Percentiles rank a stretch among this genome's conserved stretches.
phyloP scores from a whole-genome alignment of 92 coral and sea anemone species.

The Siderastrea radians region DNA sequence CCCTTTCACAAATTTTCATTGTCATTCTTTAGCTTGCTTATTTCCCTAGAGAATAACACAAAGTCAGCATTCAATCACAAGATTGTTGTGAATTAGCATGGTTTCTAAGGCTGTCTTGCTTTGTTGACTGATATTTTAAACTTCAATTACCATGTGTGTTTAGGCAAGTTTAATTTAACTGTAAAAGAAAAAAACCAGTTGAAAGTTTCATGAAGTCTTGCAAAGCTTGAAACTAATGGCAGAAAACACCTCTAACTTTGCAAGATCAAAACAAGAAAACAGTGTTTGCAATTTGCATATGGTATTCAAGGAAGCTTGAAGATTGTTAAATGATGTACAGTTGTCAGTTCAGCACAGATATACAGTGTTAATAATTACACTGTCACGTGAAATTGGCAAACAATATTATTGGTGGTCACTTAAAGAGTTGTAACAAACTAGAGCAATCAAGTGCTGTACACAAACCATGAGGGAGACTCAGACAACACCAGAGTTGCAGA shows the following conservation, averaged over 20 bases:
- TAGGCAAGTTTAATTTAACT: neutral
- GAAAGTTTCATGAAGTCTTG: neutral
- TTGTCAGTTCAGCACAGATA: neutral
- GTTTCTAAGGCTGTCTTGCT: slow-evolving; percentile 19
- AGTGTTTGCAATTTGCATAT: neutral
- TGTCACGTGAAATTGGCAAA: neutral
- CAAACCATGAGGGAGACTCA: slow-evolving; percentile 17
- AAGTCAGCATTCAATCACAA: slow-evolving; percentile 1
- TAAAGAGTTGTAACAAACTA: neutral
- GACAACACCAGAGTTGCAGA: neutral
- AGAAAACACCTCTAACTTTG: neutral
- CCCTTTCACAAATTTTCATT: neutral
- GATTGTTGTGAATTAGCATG: neutral
- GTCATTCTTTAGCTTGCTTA: neutral
- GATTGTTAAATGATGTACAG: neutral
- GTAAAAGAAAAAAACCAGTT: neutral
- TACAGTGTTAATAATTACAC: neutral
- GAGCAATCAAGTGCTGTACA: neutral
- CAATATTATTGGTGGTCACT: neutral
- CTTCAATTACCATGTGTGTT: slow-evolving; percentile 1
- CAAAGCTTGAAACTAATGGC: neutral
- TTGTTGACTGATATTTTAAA: slow-evolving; percentile 21
- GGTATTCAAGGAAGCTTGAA: neutral
- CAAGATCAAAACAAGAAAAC: neutral
- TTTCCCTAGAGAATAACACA: slow-evolving; percentile 22